These are phyloP conservation scores for Calidris pugnax DNA, from an alignment of 2,113 vertebrate species.

Conservation along the genomic window DNA sequence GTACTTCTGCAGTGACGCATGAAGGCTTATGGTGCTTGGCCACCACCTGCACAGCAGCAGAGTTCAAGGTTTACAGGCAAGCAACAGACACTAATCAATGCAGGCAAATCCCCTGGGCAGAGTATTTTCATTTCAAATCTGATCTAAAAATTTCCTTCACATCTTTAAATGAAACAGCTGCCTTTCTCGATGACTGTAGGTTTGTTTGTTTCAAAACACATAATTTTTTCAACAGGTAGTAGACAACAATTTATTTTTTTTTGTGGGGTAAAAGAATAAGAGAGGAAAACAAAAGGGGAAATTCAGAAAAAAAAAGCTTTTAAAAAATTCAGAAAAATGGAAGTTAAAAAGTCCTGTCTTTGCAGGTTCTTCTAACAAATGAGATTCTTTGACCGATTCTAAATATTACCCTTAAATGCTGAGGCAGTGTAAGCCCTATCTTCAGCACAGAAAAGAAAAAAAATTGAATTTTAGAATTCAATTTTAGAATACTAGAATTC, in stretches of 20 bases:
- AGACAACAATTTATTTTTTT: not conserved
- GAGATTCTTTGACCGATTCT: not conserved
- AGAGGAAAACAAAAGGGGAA: not conserved
- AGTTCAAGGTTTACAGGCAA: not conserved
- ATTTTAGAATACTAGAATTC: not conserved
- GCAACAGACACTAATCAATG: not conserved
- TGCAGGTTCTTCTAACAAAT: not conserved
- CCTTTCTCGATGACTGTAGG: not conserved
- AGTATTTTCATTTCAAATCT: not conserved
- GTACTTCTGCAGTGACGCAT: fast-evolving
- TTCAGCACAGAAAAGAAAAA: not conserved
- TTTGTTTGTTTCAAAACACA: not conserved
- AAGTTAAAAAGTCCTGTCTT: not conserved
- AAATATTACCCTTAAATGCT: not conserved
- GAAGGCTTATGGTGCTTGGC: not conserved
- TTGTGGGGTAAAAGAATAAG: not conserved
- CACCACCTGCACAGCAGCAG: not conserved
- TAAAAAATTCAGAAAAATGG: not conserved
- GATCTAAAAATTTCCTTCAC: not conserved
- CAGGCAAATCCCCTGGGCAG: not conserved
- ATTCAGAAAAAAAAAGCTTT: not conserved
- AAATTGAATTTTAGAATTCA: too few species aligned
- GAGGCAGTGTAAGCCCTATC: not conserved
- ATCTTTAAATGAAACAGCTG: not conserved
- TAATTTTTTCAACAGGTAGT: not conserved